Evolutionary conservation across 2,888 invertebrate genomes (phyloP), one percentile per base, ranked within the genome.

Genomic region (Hemaris fuciformis): DNA sequence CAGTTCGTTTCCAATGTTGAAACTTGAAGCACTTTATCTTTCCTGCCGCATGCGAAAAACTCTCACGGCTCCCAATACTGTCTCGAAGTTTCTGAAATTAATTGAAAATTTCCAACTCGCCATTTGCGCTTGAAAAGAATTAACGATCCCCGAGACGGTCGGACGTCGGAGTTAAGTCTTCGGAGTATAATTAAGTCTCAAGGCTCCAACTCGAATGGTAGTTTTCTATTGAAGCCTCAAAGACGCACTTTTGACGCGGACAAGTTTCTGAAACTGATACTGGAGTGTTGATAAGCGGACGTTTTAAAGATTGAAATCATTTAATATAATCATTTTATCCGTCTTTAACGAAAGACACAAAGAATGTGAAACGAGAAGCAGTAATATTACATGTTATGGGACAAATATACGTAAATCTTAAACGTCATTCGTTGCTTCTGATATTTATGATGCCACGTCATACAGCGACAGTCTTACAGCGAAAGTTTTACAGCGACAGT

Each of bases 121-220:
- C 65, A 73, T 75, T 80, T 66, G 62, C 65, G 67, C 73, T 76
- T 76, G 69, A 73, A 77, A 81, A 82, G 77, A 81, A 81, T 80
- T 80, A 81, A 81, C 74, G 81, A 77, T 67, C 76, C 72, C 66
- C 73, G 72, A 73, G 79, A 79, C 73, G 27, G 20, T 20, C n/a
- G n/a, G n/a, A n/a, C 34, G 10, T n/a, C 34, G 34, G 10, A n/a
- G 13, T 23, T 18, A 18, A 31, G 53, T 31, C 53, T 27, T 20
- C 4, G 42, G 23, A 20, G 53, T 10, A 25, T 31, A 18, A 48
- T 48, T 38, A 41, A 43, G 58, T 59, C 23, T 59, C 25, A 18
- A 41, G 25, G 18, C 13, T 59, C 43, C 4, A 2, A 25, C 42
- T 59, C 10, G 3, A 31, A 3, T 10, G 27, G 6, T 27, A 53